Evolutionary conservation across 2,113 vertebrate genomes (phyloP).

Genomic region (Pongo abelii): DNA sequence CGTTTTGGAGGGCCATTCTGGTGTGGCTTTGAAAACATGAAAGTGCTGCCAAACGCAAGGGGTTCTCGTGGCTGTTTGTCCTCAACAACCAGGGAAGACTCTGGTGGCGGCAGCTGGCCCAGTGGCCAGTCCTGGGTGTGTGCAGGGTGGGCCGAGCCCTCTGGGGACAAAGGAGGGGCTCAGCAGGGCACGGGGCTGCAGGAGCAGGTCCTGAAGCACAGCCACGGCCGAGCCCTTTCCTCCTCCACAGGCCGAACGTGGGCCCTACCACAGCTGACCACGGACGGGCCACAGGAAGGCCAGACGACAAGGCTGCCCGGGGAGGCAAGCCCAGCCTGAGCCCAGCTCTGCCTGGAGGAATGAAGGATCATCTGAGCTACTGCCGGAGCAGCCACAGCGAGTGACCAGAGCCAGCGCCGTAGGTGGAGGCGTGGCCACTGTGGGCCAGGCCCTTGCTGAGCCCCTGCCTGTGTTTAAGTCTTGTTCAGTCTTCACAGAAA

Average conservation of each 20-base stretch:
- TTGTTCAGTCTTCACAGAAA: neutral
- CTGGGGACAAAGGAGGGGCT: neutral
- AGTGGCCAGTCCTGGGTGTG: accelerated
- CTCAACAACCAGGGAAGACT: neutral
- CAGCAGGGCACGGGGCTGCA: neutral
- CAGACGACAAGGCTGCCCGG: neutral
- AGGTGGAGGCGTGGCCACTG: accelerated
- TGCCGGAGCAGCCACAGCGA: neutral
- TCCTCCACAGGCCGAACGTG: neutral
- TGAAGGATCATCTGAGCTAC: accelerated
- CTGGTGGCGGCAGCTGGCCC: neutral
- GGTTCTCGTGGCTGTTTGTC: accelerated
- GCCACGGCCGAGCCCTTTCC: neutral
- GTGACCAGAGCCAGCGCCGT: accelerated
- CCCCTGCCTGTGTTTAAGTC: accelerated
- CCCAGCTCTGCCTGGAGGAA: accelerated
- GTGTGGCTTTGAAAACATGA: too few species aligned
- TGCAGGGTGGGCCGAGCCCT: neutral
- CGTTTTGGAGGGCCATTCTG: neutral
- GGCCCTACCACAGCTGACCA: neutral
- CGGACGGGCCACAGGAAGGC: too few species aligned
- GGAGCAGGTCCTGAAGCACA: neutral
- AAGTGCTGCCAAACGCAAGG: neutral
- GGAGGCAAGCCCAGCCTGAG: neutral
- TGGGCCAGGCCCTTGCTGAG: accelerated